Base-by-base conservation (phyloP, 1,140 invertebrate genomes). In the Sycobia sp. region DNA sequence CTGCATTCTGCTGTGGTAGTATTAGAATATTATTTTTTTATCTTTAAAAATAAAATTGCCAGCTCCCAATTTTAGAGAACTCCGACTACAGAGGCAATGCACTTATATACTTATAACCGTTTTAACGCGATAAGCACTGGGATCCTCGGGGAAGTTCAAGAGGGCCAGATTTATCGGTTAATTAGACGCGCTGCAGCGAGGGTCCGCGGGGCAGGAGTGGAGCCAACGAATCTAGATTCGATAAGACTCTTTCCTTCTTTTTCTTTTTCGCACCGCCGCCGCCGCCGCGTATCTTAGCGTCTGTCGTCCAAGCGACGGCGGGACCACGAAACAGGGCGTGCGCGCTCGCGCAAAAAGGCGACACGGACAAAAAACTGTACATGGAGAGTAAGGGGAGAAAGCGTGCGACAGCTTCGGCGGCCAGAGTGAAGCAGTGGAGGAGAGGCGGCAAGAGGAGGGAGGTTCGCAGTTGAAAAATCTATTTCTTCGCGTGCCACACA, bases 401-500 rank as follows among this genome's bases (percentile, higher is more conserved):
- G 38, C 1, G n/a, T 10, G 57, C 57, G 46, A 60, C 36, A 60
- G 46, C 47, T 60, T 60, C 39, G 14, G 25, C 38, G 59, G 29
- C 29, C 29, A 4, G 11, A 11, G 29, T 7, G 29, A 11, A 32
- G 11, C 29, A 4, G 29, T 7, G 29, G 5, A 29, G 27, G 16
- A 4, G 32, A 34, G 29, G n/a, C 27, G 20, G 29, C 29, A n/a
- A n/a, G 32, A 8, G 34, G 50, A 23, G 23, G 36, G 16, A 23
- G 10, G 16, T 9, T 1, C 32, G 25, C 43, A 32, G 29, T 56
- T 64, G 68, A 68, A 71, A 74, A 75, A 75, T 76, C 70, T 71
- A 76, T 76, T 76, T 68, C 69, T 68, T 50, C 67, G 68, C 69
- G 74, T 76, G 70, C 67, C 55, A 63, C 67, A 73, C 72, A 75